Conservation (phyloP, 2,888 invertebrate species). For the Phyllotreta striolata region DNA sequence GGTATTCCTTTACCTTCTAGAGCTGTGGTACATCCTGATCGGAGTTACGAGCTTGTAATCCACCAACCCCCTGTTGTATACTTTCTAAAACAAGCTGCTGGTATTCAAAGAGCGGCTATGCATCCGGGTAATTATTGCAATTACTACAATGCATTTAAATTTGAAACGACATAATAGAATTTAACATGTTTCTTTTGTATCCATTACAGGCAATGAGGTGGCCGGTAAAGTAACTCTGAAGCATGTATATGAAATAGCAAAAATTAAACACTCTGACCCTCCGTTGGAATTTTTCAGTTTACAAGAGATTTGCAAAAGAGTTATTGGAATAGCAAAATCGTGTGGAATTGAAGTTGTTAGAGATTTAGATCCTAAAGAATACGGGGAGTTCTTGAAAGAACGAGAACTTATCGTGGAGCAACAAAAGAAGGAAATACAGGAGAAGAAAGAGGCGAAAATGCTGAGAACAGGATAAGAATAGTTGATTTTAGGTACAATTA, state of each 20-base stretch:
- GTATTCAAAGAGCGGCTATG: conserved; percentile 85
- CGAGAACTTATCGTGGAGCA: conserved; percentile 74
- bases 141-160: conserved; percentile 1
- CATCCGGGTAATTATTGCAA: conserved; percentile 63
- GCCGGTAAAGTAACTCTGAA: conserved; percentile 92
- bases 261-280: conserved; percentile 92
- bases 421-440: conserved; percentile 79
- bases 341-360: conserved; percentile 88
- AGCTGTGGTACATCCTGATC: conserved; percentile 84
- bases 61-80: conserved; percentile 89
- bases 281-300: conserved; percentile 69
- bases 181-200: background rate
- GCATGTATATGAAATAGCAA: conserved; percentile 97
- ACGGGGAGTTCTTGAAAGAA: conserved; percentile 81
- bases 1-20: conserved; percentile 89
- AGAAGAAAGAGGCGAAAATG: conserved; percentile 89
- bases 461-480: conserved; percentile 74
- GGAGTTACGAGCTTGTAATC: conserved; percentile 81
- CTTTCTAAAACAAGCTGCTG: conserved; percentile 94
- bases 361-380: conserved; percentile 80
- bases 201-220: conserved; percentile 71
- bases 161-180: background rate
- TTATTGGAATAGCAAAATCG: conserved; percentile 79
- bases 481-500: background rate
- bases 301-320: conserved; percentile 79